phyloP scores from a whole-genome alignment of 2,113 vertebrate genomes.

The Notothenia coriiceps region DNA sequence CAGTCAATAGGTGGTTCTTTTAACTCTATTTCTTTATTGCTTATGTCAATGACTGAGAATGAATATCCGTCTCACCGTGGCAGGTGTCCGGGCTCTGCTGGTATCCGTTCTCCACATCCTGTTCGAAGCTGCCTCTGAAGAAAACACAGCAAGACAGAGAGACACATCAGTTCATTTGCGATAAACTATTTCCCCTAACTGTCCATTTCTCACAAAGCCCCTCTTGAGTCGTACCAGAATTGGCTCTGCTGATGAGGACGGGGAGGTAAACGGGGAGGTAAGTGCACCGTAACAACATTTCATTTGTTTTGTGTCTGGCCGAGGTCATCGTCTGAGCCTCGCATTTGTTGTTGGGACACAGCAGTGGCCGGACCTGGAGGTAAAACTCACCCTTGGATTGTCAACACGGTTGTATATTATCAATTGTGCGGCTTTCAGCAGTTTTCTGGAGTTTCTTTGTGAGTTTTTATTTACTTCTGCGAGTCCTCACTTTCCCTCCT shows the following conservation, averaged over 20 bases:
- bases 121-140: constrained; percentile 85
- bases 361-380: not conserved
- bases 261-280: constrained; percentile 7
- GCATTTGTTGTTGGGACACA: not conserved
- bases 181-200: constrained; percentile 35
- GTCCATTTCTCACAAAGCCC: constrained; percentile 46
- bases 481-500: constrained; percentile 5
- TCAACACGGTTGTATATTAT: constrained; percentile 24
- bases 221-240: constrained; percentile 25
- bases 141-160: constrained; percentile 31
- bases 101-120: constrained; percentile 83
- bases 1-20: not conserved
- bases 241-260: constrained; percentile 37
- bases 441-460: constrained; percentile 25
- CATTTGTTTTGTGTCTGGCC: constrained; percentile 50
- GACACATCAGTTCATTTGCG: constrained; percentile 51
- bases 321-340: constrained; percentile 39
- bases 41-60: constrained; percentile 19
- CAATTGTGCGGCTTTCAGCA: constrained; percentile 15
- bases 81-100: constrained; percentile 82
- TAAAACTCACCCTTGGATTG: constrained; percentile 10
- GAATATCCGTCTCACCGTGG: constrained; percentile 84
- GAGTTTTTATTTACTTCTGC: constrained; percentile 30
- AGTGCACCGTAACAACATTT: constrained; percentile 25
- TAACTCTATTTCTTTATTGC: not conserved